Percentiles rank a stretch among this genome's conserved stretches.
phyloP scores from a whole-genome alignment of 2,888 invertebrate genomes.

The Parnassius apollo region DNA sequence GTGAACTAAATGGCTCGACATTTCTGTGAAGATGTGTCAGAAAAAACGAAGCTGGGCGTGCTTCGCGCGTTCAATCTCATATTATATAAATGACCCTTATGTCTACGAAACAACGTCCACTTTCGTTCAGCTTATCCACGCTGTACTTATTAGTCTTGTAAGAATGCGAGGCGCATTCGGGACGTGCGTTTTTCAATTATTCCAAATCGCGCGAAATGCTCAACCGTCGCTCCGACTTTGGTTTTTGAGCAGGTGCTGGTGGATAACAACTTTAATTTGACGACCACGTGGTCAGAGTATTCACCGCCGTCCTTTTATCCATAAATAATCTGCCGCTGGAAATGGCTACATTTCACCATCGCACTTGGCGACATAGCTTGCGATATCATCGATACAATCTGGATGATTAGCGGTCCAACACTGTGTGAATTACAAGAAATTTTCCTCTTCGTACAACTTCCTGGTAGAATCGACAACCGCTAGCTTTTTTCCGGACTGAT shows the following conservation, averaged over 20 bases:
- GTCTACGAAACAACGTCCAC: slow-evolving; percentile 24
- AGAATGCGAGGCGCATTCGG: slow-evolving; percentile 55
- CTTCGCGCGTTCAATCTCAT: slow-evolving; percentile 23
- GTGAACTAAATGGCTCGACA: slow-evolving; percentile 40
- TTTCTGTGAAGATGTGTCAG: slow-evolving; percentile 51
- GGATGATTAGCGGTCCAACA: too few relatives aligned
- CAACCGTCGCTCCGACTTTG: slow-evolving; percentile 30
- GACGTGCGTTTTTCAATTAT: slow-evolving; percentile 60
- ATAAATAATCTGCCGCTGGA: too few relatives aligned
- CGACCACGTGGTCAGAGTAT: too few relatives aligned
- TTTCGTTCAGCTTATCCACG: slow-evolving; percentile 21
- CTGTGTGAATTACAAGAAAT: too few relatives aligned
- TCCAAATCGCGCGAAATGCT: slow-evolving; percentile 52
- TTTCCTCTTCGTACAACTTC: too few relatives aligned
- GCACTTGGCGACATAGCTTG: too few relatives aligned
- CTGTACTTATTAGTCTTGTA: slow-evolving; percentile 55
- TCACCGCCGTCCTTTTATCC: too few relatives aligned
- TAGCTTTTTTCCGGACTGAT: too few relatives aligned
- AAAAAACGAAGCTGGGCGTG: slow-evolving; percentile 51
- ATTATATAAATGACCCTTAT: slow-evolving; percentile 19
- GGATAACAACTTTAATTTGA: slow-evolving; percentile 8
- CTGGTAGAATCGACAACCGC: too few relatives aligned
- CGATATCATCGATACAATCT: too few relatives aligned
- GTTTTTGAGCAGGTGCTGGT: slow-evolving; percentile 24
- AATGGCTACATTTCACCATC: too few relatives aligned